Conservation (phyloP, 1,140 invertebrate genomes). For the Chrysoperla carnea region DNA sequence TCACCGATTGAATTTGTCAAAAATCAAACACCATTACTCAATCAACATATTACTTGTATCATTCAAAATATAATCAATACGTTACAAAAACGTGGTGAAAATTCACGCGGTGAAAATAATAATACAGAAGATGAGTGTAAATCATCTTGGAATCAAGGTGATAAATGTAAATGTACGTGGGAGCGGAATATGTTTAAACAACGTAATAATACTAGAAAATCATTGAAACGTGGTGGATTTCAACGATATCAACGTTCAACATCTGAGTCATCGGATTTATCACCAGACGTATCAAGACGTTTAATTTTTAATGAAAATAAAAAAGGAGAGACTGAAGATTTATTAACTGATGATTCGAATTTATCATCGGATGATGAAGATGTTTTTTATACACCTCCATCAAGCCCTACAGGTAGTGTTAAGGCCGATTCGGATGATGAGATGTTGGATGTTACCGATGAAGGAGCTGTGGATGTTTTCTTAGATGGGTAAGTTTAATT, state of each 20-base stretch:
- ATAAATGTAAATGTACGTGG: constrained; percentile 1
- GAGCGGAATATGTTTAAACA: constrained; percentile 3
- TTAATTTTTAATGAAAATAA: not conserved
- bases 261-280: too few relatives aligned
- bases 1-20: not conserved
- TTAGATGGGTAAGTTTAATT: constrained; percentile 26
- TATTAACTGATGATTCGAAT: constrained; percentile 5
- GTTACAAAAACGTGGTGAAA: not conserved
- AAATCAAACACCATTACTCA: constrained; percentile 4
- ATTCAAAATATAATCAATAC: constrained; percentile 5
- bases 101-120: not conserved
- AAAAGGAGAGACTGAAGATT: not conserved
- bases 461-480: constrained; percentile 28
- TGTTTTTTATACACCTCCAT: constrained; percentile 31
- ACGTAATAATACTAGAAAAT: not conserved
- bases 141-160: not conserved
- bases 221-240: too few relatives aligned
- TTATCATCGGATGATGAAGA: constrained; percentile 15
- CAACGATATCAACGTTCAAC: too few relatives aligned
- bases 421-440: constrained; percentile 17
- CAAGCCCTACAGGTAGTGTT: constrained; percentile 17
- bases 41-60: constrained; percentile 10
- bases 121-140: not conserved
- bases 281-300: not conserved
- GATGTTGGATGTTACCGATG: constrained; percentile 26